These are phyloP conservation scores for Stichodactyla helianthus DNA, from an alignment of 64 coral and sea anemone species.

Conservation along the genomic window DNA sequence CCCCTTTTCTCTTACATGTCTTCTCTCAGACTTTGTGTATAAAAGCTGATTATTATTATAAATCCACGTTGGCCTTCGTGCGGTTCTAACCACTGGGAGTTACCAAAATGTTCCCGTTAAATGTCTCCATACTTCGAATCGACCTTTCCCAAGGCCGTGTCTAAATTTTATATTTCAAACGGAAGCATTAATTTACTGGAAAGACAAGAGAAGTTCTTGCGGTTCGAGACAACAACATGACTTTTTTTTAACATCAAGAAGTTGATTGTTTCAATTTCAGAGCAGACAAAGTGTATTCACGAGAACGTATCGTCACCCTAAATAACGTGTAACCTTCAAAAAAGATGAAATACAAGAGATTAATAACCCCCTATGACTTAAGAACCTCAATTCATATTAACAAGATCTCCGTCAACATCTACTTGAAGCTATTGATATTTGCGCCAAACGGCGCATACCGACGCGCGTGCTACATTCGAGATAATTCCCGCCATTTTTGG, in stretches of 20 bases:
- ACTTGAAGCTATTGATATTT: background rate
- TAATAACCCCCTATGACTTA: background rate
- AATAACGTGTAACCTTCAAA: background rate
- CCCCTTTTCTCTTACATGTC: too few species aligned
- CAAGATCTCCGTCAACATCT: background rate
- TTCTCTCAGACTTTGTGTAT: too few species aligned
- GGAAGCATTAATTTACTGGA: background rate
- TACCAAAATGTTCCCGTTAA: background rate
- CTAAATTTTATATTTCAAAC: background rate
- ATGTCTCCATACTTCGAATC: background rate
- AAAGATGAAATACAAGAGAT: background rate
- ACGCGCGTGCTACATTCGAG: background rate
- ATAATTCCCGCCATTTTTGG: background rate
- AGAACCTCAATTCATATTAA: background rate
- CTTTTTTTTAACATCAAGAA: background rate
- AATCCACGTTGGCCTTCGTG: background rate
- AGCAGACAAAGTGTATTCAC: background rate
- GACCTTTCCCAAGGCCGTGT: slow-evolving; percentile 1
- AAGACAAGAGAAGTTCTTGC: background rate
- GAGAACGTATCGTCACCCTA: background rate
- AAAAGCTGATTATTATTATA: background rate
- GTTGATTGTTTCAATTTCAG: background rate
- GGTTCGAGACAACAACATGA: background rate
- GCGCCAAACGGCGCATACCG: background rate
- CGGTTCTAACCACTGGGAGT: background rate